A percentile compares a stretch with the other conserved stretches of the same genome.
These are phyloP conservation scores for Drosophila lutescens DNA, from an alignment of 2,888 invertebrate genomes.

Conservation along the genomic window DNA sequence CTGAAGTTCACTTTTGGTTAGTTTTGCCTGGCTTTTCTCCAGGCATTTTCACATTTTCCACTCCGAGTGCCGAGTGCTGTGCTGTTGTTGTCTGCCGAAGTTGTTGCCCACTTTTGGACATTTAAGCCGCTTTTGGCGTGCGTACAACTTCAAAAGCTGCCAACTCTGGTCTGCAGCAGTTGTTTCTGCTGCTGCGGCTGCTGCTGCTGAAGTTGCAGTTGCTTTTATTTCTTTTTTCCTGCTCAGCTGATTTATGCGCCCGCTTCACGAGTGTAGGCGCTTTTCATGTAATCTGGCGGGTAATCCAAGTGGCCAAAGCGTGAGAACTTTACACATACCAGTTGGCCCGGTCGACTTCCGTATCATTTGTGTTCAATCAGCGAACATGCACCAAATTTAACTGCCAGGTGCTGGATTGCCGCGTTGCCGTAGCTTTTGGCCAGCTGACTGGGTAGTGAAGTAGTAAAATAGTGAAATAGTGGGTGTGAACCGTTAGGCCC, in stretches of 20 bases:
- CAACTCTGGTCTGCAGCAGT: constrained; percentile 37
- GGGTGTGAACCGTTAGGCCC: constrained; percentile 46
- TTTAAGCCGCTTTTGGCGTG: constrained; percentile 81
- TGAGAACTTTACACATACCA: constrained; percentile 75
- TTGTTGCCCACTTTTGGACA: constrained; percentile 80
- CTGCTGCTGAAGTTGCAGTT: constrained; percentile 1
- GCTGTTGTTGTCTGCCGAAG: constrained; percentile 40
- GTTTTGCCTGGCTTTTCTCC: constrained; percentile 67
- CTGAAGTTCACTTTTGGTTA: constrained; percentile 43
- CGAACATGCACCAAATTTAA: constrained; percentile 76
- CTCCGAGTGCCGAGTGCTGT: constrained; percentile 24
- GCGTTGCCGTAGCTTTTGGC: constrained; percentile 34
- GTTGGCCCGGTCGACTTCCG: constrained; percentile 67
- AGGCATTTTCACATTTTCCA: constrained; percentile 79
- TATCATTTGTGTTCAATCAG: constrained; percentile 78
- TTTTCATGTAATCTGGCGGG: constrained; percentile 80
- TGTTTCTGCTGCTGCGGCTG: constrained; percentile 5
- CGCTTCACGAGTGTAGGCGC: constrained; percentile 70
- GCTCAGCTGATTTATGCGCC: constrained; percentile 77
- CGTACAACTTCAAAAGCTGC: constrained; percentile 69
- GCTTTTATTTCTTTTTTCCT: constrained; percentile 21
- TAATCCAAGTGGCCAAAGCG: constrained; percentile 79
- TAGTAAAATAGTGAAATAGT: constrained; percentile 29
- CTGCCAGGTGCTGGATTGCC: constrained; percentile 65
- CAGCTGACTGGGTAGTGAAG: constrained; percentile 8